Evolutionary conservation across 1,140 invertebrate species (phyloP), one percentile per base, ranked within the genome.

Genomic region (Chironomus striatipennis): DNA sequence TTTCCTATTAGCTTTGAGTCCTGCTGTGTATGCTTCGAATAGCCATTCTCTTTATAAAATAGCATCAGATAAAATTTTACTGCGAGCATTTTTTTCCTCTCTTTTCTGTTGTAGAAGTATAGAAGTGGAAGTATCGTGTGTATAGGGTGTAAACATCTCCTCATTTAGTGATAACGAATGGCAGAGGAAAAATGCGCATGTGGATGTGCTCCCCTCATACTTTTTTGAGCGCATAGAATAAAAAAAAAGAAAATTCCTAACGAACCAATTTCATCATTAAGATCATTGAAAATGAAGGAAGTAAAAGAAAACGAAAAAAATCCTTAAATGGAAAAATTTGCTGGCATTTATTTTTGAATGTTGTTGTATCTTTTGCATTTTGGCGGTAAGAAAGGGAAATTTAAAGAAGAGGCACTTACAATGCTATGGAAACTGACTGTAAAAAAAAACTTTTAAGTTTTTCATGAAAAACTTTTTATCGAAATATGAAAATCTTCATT

Each of bases 191-290:
- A 70, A 21, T 70, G 65, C 65, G 65, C 65, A 70, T 70, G 65
- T 70, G 65, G 18, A 70, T 70, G n/a, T 70, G 17, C 47, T 70
- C 18, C 18, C n/a, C 20, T 70, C 10, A 18, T 67, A 15, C 64
- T 67, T 67, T 17, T 67, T 5, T 18, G 9, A 2, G 7, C 47
- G 9, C n/a, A n/a, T n/a, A n/a, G n/a, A n/a, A n/a, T n/a, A n/a
- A n/a, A n/a, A n/a, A n/a, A n/a, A 57, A 10, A 12, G 7, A 12
- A 57, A 12, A 57, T n/a, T 20, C 18, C 65, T 70, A 70, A 70
- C 65, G 18, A 70, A 70, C 65, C 65, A 70, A 70, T 70, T 70
- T 70, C 17, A 70, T 70, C 20, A 70, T 70, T 70, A 20, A 21
- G 9, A 67, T 17, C 64, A 20, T 20, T 67, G 65, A 20, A 70